Conservation (phyloP, 1,140 invertebrate genomes). For the Neodiprion virginianus region DNA sequence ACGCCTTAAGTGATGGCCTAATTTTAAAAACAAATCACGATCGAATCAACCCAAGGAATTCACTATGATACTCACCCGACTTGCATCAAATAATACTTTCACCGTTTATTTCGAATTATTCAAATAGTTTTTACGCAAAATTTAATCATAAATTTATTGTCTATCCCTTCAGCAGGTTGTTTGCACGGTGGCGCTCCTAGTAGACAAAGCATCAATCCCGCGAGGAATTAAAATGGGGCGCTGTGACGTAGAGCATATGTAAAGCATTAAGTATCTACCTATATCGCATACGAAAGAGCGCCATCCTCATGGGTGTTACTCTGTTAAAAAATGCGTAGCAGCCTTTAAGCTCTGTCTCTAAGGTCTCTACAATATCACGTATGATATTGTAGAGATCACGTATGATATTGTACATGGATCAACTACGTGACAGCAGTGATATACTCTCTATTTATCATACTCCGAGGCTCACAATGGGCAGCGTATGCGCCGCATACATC, state of each 20-base stretch:
- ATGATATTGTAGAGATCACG: no score
- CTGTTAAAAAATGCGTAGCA: no score
- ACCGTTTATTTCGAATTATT: constrained; percentile 12
- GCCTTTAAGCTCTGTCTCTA: no score
- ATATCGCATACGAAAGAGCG: no score
- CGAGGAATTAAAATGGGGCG: constrained; percentile 33
- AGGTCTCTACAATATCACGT: no score
- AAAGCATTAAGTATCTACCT: no score
- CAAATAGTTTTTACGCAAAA: constrained; percentile 32
- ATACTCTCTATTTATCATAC: no score
- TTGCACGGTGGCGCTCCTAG: constrained; percentile 36
- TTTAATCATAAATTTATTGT: constrained; percentile 36
- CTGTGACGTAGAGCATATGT: not conserved
- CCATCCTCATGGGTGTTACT: no score
- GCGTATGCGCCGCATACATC: no score
- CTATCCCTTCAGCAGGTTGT: constrained; percentile 34
- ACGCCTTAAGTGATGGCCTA: constrained; percentile 34
- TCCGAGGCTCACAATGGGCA: no score
- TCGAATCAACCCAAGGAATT: constrained; percentile 7
- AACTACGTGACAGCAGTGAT: no score
- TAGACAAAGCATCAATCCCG: constrained; percentile 35
- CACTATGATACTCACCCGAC: not conserved
- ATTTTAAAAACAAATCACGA: not conserved
- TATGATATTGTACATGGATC: no score
- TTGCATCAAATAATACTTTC: constrained; percentile 12